Conservation (phyloP, 2,888 invertebrate species). For the Ichneumoninae sp. region DNA sequence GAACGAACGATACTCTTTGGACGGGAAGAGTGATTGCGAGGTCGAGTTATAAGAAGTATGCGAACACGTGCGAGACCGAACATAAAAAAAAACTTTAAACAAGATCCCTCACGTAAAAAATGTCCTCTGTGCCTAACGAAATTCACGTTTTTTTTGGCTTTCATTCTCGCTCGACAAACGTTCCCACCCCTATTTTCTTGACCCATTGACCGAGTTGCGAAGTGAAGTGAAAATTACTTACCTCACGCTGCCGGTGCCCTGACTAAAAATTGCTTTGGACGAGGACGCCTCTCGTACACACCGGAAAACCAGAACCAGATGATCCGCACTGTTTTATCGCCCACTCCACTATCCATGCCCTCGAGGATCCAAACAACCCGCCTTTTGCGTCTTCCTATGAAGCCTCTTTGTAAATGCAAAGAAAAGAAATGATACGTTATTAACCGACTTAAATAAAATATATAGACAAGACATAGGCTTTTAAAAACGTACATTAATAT, state of each 20-base stretch:
- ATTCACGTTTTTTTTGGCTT: neutral
- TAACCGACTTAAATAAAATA: too few relatives aligned
- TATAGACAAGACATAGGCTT: too few relatives aligned
- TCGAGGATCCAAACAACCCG: neutral
- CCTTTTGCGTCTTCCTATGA: neutral
- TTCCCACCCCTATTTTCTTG: constrained; percentile 44
- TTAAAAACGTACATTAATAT: neutral
- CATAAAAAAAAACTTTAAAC: neutral
- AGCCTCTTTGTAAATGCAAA: neutral
- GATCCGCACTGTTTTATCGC: neutral
- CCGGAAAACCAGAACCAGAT: neutral
- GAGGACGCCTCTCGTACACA: neutral
- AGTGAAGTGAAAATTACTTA: constrained; percentile 54
- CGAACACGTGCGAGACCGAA: constrained; percentile 24
- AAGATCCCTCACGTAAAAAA: neutral
- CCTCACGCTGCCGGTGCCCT: constrained; percentile 15
- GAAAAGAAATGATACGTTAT: neutral
- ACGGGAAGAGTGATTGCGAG: constrained; percentile 24
- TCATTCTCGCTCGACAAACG: neutral
- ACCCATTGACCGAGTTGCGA: constrained; percentile 59
- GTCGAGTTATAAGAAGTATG: constrained; percentile 42
- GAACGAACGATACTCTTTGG: constrained; percentile 2
- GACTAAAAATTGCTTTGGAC: constrained; percentile 23
- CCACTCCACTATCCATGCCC: neutral
- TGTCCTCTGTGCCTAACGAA: neutral